These are phyloP conservation scores for Harlomillsia oculata DNA, from an alignment of 1,140 invertebrate species.

Conservation along the genomic window DNA sequence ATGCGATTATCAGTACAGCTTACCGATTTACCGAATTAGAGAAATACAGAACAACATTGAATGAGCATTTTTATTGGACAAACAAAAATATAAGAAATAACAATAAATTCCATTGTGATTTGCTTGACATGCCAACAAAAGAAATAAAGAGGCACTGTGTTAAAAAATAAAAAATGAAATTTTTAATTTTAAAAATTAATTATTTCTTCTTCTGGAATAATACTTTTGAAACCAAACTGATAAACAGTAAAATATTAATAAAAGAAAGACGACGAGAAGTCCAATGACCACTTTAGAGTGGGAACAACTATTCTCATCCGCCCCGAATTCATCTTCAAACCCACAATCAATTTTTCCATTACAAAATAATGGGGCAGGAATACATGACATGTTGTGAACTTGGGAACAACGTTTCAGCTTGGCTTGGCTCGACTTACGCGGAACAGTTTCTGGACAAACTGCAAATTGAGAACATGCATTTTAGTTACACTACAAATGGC, in stretches of 20 bases:
- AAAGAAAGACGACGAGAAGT: background rate
- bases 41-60: too few species aligned
- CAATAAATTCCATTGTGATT: too few species aligned
- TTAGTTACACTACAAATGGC: background rate
- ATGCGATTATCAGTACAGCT: too few species aligned
- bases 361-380: constrained; percentile 2
- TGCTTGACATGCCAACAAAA: too few species aligned
- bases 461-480: background rate
- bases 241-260: background rate
- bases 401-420: background rate
- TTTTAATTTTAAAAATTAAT: background rate
- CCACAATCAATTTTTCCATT: constrained; percentile 11
- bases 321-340: background rate
- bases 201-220: background rate
- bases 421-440: background rate
- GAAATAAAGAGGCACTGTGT: too few species aligned
- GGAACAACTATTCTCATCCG: constrained; percentile 1
- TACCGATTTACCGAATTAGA: too few species aligned
- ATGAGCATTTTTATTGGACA: too few species aligned
- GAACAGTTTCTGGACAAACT: constrained; percentile 3
- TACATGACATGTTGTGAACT: background rate
- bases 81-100: too few species aligned
- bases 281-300: background rate
- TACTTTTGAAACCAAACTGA: background rate
- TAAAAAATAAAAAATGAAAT: background rate